Conservation (phyloP, 2,888 invertebrate genomes). For the Sphaerophoria taeniata region DNA sequence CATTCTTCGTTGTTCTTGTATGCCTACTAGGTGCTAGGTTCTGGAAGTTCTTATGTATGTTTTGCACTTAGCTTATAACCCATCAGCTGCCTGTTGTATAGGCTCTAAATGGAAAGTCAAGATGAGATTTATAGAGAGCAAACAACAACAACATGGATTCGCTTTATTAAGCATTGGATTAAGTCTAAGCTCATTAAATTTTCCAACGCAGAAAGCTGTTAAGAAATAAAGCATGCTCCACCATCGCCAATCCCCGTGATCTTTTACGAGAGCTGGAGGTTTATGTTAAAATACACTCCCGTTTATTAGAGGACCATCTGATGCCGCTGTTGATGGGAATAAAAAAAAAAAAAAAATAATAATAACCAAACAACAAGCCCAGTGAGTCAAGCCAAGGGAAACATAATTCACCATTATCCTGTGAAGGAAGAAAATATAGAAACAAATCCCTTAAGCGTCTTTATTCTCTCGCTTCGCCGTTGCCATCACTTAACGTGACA, state of each 20-base stretch:
- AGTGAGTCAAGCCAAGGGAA: conserved; percentile 20
- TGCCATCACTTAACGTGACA: conserved; percentile 16
- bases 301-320: conserved; percentile 66
- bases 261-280: background rate
- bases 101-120: conserved; percentile 8
- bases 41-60: too few species aligned
- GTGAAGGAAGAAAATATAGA: conserved; percentile 33
- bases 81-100: background rate
- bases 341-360: background rate
- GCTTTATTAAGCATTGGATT: conserved; percentile 43
- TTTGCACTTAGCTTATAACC: too few species aligned
- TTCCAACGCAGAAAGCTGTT: conserved; percentile 50
- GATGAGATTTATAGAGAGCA: conserved; percentile 14
- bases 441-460: conserved; percentile 32
- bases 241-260: conserved; percentile 10
- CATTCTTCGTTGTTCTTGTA: too few species aligned
- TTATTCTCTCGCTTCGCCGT: background rate
- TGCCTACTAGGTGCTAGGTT: too few species aligned
- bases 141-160: conserved; percentile 20
- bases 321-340: conserved; percentile 7
- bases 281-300: conserved; percentile 39
- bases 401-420: conserved; percentile 51
- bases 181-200: conserved; percentile 44
- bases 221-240: conserved; percentile 30
- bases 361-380: conserved; percentile 27